Conservation (phyloP, 35 echinoderm and acorn worm genomes). For the Amphiura filiformis region DNA sequence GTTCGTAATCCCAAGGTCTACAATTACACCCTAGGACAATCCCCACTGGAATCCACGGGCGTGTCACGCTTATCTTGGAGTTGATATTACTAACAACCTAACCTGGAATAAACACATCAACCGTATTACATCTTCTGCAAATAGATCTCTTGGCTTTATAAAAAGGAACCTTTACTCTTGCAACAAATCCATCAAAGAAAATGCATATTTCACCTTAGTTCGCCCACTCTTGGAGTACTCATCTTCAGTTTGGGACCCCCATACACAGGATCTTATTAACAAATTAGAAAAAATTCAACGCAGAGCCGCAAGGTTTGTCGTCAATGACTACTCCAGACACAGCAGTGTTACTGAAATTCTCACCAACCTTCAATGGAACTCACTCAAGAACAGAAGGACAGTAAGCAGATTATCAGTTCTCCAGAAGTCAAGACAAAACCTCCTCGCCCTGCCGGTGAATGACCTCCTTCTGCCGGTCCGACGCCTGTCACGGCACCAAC, state of each 20-base stretch:
- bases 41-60: too few species aligned
- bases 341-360: conserved; percentile 12
- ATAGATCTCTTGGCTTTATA: conserved; percentile 28
- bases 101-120: conserved; percentile 41
- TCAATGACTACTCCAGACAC: not conserved
- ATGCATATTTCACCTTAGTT: conserved; percentile 14
- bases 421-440: not conserved
- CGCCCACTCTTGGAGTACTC: conserved; percentile 17
- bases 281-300: conserved; percentile 21
- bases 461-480: not conserved
- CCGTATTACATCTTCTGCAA: not conserved
- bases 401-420: not conserved
- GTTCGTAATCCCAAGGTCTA: not conserved
- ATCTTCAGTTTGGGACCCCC: conserved; percentile 14
- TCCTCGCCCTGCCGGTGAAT: not conserved
- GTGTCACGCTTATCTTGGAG: conserved; percentile 44
- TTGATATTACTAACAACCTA: conserved; percentile 18
- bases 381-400: too few species aligned
- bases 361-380: too few species aligned
- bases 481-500: not conserved
- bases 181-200: conserved; percentile 1
- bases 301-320: conserved; percentile 3
- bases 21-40: not conserved
- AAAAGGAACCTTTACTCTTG: conserved; percentile 26
- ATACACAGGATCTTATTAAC: not conserved